Base-by-base conservation (phyloP, 1,140 invertebrate genomes). In the Neomicropteryx cornuta region DNA sequence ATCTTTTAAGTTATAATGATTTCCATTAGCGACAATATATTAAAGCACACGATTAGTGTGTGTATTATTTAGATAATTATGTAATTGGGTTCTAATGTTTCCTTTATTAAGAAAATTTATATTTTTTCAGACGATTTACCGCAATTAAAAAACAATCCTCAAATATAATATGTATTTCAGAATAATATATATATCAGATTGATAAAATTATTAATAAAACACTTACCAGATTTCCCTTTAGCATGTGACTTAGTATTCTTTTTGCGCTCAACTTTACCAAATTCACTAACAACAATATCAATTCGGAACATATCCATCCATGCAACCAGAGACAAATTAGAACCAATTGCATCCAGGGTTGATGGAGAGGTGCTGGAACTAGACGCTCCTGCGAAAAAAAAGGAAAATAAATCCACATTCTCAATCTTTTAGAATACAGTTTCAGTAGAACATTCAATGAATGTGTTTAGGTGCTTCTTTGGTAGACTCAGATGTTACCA, bases 251-350 rank as follows among this genome's bases (percentile, higher is more conserved):
- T 66, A 21, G 19, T 63, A 51, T 55, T 53, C 43, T 60, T 63
- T 24, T 43, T 44, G 36, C 55, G 57, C 17, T 68, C 66, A 8
- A 54, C 48, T 43, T 68, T 64, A 16, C 79, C 78, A 48, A 79
- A 77, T 60, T 88, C 85, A 50, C 83, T 86, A 38, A 95, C 91
- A 14, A 94, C 88, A 55, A 97, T 96, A 56, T 96, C 88, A 38
- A 96, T 88, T 42, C 86, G 77, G 64, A 97, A 81, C 2, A 79
- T 76, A 44, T 93, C 87, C 59, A 96, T 81, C 48, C 76, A 78
- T 10, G 81, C 86, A 38, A 86, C 79, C n/a, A 96, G 66, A 8
- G 87, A 88, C 20, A 96, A 66, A 64, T 91, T 91, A 4, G 88
- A 90, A 4, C 90, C 91, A 51, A 93, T 79, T 35, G 87, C 88